Evolutionary conservation across 2,888 invertebrate genomes (phyloP).

Genomic region (Limnephilus lunatus): DNA sequence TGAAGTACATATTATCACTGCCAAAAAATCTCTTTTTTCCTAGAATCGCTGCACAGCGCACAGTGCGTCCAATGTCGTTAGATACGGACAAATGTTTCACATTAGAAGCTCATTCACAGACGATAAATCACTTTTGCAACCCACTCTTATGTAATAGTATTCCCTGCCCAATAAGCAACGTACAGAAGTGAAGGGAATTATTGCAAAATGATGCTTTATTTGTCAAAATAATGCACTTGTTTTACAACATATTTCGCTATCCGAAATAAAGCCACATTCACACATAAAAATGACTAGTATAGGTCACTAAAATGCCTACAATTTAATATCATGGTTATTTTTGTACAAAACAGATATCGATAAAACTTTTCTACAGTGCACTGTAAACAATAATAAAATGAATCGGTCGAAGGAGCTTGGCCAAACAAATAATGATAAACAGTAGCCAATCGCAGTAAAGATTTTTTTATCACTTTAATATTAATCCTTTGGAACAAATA

Average conservation of each 20-base stretch:
- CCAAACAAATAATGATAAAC: no score
- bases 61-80: conserved; percentile 36
- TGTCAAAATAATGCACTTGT: conserved; percentile 15
- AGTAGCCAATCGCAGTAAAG: no score
- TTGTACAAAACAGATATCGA: no score
- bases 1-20: neutral
- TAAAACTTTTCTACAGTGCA: neutral
- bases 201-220: neutral
- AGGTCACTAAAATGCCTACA: no score
- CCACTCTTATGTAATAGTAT: neutral
- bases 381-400: neutral
- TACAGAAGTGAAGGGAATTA: neutral
- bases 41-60: neutral
- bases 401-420: no score
- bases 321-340: no score
- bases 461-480: neutral
- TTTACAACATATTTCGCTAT: neutral
- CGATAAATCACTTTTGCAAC: conserved; percentile 58
- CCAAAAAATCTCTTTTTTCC: neutral
- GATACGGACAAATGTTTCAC: conserved; percentile 62
- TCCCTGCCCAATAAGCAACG: neutral
- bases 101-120: conserved; percentile 53
- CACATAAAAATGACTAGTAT: neutral
- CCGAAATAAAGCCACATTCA: neutral
- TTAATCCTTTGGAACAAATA: conserved; percentile 41